Evolutionary conservation across 2,797 vertebrate genomes (phyloP).

Genomic region (Lycodopsis pacificus): DNA sequence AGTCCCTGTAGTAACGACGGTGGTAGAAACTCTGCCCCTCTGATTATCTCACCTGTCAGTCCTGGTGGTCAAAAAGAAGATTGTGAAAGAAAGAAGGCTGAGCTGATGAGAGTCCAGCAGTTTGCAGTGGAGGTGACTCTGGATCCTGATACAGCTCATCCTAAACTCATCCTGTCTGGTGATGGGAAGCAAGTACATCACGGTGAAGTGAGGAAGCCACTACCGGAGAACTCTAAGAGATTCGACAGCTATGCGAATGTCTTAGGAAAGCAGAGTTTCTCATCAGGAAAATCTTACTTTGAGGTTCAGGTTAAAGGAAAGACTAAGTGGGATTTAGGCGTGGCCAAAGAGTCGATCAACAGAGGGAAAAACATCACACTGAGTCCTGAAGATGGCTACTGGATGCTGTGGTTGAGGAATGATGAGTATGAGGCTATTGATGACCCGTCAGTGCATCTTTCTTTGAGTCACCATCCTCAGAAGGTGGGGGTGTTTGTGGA

Average conservation of each 20-base stretch:
- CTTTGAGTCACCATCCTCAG: neutral
- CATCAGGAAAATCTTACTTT: slow-evolving; percentile 20
- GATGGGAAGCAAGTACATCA: slow-evolving; percentile 16
- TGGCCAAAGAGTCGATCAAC: neutral
- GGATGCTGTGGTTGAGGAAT: rapidly evolving
- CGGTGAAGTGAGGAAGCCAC: neutral
- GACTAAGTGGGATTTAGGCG: slow-evolving; percentile 18
- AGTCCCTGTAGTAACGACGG: neutral
- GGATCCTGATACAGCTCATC: slow-evolving; percentile 33
- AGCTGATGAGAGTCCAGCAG: neutral
- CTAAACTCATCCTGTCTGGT: slow-evolving; percentile 10
- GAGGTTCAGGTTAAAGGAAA: slow-evolving; percentile 37
- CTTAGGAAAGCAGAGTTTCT: slow-evolving; percentile 20
- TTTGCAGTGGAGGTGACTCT: slow-evolving; percentile 41
- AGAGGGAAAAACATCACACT: too few species aligned
- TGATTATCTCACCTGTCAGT: neutral
- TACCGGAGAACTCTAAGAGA: slow-evolving; percentile 1
- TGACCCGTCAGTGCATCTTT: rapidly evolving
- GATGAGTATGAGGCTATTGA: neutral
- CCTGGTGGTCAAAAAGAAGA: too few species aligned
- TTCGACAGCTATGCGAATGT: slow-evolving; percentile 1
- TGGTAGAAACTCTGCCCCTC: neutral
- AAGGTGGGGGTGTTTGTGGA: neutral
- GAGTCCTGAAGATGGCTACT: neutral
- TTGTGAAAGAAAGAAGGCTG: too few species aligned